Base-by-base conservation (phyloP, 1,140 invertebrate species). In the Phymorhynchus buccinoides region DNA sequence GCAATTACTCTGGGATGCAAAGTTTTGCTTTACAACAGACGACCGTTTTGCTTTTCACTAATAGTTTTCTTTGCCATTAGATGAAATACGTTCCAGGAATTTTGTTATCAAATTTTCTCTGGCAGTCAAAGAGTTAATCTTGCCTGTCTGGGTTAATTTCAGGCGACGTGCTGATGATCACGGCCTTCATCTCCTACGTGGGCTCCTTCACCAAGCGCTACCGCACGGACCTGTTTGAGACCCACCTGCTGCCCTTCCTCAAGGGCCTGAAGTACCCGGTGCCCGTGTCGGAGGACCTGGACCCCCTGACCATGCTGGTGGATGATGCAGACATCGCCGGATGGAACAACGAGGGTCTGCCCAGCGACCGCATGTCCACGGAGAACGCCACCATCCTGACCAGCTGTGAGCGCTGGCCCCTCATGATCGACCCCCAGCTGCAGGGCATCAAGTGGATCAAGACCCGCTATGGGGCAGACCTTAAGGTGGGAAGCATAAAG, bases 111-210 rank as follows among this genome's bases (percentile, higher is more conserved):
- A n/a, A n/a, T n/a, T n/a, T n/a, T n/a, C n/a, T n/a, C n/a, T n/a
- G n/a, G n/a, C n/a, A n/a, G n/a, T n/a, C n/a, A n/a, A n/a, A n/a
- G n/a, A n/a, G n/a, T n/a, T n/a, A n/a, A n/a, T n/a, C n/a, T n/a
- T n/a, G n/a, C n/a, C n/a, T n/a, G n/a, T n/a, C n/a, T n/a, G n/a
- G n/a, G n/a, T n/a, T n/a, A n/a, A n/a, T 66, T 68, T 97, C 98
- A 0, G 71, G 71, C 37, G 98, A 99, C 93, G 96, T 98, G 32
- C 94, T 99, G 22, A 94, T 99, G 27, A 96, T 97, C 0, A 98
- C 98, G 52, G 97, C 98, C n/a, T 99, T 99, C 92, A 97, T 99
- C 88, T 99, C 98, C 1, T 99, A 99, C 91, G 96, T 98, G 1
- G 98, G 98, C 30, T 98, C 97, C 91, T 99, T 99, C 89, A 98